These are phyloP conservation scores for Phoxinus phoxinus DNA, from an alignment of 2,113 vertebrate genomes.

Conservation along the genomic window DNA sequence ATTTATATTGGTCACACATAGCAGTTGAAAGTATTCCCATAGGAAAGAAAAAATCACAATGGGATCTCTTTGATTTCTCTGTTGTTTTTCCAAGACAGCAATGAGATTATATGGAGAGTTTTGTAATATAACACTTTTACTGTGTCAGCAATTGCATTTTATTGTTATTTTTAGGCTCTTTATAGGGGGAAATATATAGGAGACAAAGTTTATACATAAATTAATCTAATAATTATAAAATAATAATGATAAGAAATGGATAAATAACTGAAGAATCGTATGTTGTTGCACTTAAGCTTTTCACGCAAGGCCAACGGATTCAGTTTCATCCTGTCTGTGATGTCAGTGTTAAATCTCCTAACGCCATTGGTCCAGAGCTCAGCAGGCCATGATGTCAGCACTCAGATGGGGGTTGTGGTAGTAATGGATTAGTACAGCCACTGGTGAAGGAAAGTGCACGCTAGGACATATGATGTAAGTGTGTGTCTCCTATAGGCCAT, in stretches of 20 bases:
- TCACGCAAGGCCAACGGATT: slow-evolving; percentile 35
- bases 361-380: slow-evolving; percentile 29
- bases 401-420: slow-evolving; percentile 45
- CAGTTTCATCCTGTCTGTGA: slow-evolving; percentile 43
- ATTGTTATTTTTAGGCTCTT: background rate
- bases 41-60: background rate
- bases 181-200: background rate
- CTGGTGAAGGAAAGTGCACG: slow-evolving; percentile 6
- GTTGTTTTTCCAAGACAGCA: background rate
- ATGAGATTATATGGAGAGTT: background rate
- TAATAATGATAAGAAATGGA: background rate
- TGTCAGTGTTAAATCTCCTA: slow-evolving; percentile 21
- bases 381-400: slow-evolving; percentile 49
- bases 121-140: background rate
- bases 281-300: slow-evolving; percentile 6
- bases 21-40: background rate
- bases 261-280: slow-evolving; percentile 26
- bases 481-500: slow-evolving; percentile 23
- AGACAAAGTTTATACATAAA: background rate
- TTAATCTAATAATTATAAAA: background rate
- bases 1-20: background rate
- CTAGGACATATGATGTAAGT: slow-evolving; percentile 44
- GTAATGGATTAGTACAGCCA: slow-evolving; percentile 39
- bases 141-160: background rate
- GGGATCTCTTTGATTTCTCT: background rate